A percentile compares a stretch with the other conserved stretches of the same genome.
Evolutionary conservation across 1,140 invertebrate genomes (phyloP).

Genomic region (fruit fly (Drosophila melanogaster)): DNA sequence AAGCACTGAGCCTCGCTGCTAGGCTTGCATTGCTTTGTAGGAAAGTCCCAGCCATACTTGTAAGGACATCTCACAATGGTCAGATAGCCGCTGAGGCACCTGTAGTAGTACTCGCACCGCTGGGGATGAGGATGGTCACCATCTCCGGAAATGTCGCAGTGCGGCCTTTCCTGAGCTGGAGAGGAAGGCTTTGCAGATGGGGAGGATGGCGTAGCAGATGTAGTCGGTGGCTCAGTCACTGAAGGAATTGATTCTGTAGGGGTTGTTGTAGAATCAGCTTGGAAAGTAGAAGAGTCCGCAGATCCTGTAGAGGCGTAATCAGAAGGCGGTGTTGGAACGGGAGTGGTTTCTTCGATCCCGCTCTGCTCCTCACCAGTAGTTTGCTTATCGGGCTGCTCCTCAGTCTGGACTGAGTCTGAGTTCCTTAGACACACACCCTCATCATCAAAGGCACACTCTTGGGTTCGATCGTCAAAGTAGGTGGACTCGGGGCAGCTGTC

Average conservation of each 20-base stretch:
- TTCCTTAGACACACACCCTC: slow-evolving; percentile 44
- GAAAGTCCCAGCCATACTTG: slow-evolving; percentile 64
- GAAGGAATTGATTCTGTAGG: not conserved
- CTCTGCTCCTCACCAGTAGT: not conserved
- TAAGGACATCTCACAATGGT: slow-evolving; percentile 73
- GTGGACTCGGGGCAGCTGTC: slow-evolving; percentile 69
- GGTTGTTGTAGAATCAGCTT: not conserved
- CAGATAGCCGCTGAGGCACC: slow-evolving; percentile 64
- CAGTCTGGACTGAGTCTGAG: not conserved
- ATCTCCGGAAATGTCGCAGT: slow-evolving; percentile 47
- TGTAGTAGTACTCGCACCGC: slow-evolving; percentile 76
- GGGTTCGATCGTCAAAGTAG: slow-evolving; percentile 62
- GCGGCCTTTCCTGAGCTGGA: slow-evolving; percentile 36
- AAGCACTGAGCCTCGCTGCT: slow-evolving; percentile 51
- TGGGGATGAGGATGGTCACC: slow-evolving; percentile 59
- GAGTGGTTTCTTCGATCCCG: not conserved
- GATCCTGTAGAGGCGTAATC: not conserved
- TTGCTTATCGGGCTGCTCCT: not conserved
- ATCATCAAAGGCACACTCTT: slow-evolving; percentile 73
- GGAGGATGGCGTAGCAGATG: not conserved
- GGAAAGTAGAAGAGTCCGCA: not conserved
- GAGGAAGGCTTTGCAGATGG: not conserved
- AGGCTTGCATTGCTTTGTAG: slow-evolving; percentile 54
- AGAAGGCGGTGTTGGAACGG: not conserved
- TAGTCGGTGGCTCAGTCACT: not conserved